Conservation (phyloP, 64 coral and sea anemone genomes). For the Platygyra sinensis region DNA sequence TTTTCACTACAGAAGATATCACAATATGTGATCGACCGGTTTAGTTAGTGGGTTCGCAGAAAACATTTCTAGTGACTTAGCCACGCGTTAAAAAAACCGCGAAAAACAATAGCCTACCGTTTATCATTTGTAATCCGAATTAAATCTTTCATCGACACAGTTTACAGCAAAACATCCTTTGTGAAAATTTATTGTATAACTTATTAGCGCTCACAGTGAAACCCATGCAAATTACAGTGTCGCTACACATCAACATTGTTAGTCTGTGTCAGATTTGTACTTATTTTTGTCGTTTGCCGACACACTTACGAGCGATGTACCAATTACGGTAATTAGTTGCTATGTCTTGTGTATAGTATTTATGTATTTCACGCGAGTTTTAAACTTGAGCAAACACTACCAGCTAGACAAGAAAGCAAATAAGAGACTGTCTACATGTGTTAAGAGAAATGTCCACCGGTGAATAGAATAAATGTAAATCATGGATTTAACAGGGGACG, state of each 20-base stretch:
- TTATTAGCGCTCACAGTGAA: neutral
- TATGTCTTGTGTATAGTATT: conserved; percentile 1
- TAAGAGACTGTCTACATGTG: neutral
- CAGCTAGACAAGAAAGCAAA: conserved; percentile 7
- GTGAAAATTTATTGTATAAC: neutral
- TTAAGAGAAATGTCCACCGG: too few relatives aligned
- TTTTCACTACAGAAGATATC: neutral
- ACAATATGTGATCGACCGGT: neutral
- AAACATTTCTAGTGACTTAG: neutral
- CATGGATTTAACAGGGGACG: too few relatives aligned
- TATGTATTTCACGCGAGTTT: neutral
- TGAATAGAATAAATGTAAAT: neutral
- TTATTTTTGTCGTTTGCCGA: neutral
- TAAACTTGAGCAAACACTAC: conserved; percentile 11
- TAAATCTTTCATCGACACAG: neutral
- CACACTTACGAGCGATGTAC: neutral
- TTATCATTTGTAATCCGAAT: neutral
- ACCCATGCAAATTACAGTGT: neutral
- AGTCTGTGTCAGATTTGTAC: neutral
- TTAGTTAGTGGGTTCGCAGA: neutral
- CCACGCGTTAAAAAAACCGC: neutral
- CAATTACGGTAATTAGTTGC: neutral
- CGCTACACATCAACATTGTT: neutral
- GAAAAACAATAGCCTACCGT: neutral
- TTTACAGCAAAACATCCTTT: neutral